Conservation (phyloP, 2,797 vertebrate species). For the Sebastes melanostomus region DNA sequence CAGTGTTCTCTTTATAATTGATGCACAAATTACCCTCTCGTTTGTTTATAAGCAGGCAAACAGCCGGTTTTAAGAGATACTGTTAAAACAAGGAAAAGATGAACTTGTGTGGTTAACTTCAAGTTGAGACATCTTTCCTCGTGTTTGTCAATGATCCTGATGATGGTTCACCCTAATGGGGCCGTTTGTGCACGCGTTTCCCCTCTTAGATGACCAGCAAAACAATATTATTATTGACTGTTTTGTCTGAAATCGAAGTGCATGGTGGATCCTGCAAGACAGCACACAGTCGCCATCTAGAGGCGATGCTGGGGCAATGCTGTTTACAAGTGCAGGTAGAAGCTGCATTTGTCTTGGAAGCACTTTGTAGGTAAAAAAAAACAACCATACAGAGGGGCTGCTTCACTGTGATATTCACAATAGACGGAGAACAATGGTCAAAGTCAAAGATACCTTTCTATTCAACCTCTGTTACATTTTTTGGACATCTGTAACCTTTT, state of each 20-base stretch:
- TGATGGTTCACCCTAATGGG: slow-evolving; percentile 46
- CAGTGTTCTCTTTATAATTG: slow-evolving; percentile 39
- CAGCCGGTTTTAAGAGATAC: slow-evolving; percentile 76
- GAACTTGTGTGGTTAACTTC: slow-evolving; percentile 82
- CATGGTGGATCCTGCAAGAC: slow-evolving; percentile 77
- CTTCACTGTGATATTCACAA: background rate
- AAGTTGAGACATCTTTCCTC: slow-evolving; percentile 68
- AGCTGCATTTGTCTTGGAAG: slow-evolving; percentile 28
- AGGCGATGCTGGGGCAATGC: slow-evolving; percentile 56
- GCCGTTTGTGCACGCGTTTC: slow-evolving; percentile 62
- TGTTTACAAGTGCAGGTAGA: slow-evolving; percentile 73
- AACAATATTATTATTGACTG: slow-evolving; percentile 82
- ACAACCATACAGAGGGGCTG: background rate
- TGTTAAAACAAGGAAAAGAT: slow-evolving; percentile 86
- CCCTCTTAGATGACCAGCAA: slow-evolving; percentile 51
- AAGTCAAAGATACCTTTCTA: no score
- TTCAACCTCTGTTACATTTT: background rate
- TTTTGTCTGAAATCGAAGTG: slow-evolving; percentile 83
- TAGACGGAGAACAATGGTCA: background rate
- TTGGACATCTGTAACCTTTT: background rate
- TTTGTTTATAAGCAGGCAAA: slow-evolving; percentile 56
- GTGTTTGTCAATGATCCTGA: slow-evolving; percentile 54
- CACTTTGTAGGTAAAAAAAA: slow-evolving; percentile 7
- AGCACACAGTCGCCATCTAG: slow-evolving; percentile 74
- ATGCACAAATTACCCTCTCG: slow-evolving; percentile 13